Conservation (phyloP, 2,113 vertebrate genomes). For the Cettia cetti region DNA sequence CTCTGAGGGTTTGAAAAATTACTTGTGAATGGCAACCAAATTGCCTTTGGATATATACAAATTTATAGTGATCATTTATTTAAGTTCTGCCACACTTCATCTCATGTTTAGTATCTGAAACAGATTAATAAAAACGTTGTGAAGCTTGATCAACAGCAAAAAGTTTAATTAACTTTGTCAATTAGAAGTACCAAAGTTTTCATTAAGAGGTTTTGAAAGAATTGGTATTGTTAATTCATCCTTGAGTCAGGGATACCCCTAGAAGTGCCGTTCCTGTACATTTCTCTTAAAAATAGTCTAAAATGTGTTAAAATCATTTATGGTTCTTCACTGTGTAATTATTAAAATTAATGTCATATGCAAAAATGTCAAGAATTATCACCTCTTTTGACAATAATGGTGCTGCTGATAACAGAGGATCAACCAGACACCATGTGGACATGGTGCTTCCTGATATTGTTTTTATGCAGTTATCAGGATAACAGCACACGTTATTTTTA, state of each 20-base stretch:
- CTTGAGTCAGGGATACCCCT: background rate
- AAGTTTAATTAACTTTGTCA: background rate
- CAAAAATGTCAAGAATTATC: background rate
- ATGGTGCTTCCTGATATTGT: background rate
- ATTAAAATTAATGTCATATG: background rate
- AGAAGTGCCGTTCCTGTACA: background rate
- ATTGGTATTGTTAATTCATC: background rate
- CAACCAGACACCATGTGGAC: background rate
- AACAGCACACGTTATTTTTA: background rate
- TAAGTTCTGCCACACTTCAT: background rate
- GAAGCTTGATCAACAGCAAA: background rate
- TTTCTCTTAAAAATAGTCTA: background rate
- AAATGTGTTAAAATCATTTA: background rate
- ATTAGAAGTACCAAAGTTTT: background rate
- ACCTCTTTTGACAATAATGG: background rate
- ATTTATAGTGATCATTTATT: background rate
- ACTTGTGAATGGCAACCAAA: background rate
- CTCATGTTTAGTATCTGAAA: background rate
- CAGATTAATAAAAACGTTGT: background rate
- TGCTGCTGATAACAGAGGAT: background rate
- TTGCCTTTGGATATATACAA: background rate
- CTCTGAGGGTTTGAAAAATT: background rate
- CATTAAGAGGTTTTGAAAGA: background rate
- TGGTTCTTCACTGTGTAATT: background rate
- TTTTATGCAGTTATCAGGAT: background rate